A percentile compares a stretch with the other conserved stretches of the same genome.
Evolutionary conservation across 1,140 invertebrate species (phyloP).

Genomic region (Pseudachorutes palmiensis): DNA sequence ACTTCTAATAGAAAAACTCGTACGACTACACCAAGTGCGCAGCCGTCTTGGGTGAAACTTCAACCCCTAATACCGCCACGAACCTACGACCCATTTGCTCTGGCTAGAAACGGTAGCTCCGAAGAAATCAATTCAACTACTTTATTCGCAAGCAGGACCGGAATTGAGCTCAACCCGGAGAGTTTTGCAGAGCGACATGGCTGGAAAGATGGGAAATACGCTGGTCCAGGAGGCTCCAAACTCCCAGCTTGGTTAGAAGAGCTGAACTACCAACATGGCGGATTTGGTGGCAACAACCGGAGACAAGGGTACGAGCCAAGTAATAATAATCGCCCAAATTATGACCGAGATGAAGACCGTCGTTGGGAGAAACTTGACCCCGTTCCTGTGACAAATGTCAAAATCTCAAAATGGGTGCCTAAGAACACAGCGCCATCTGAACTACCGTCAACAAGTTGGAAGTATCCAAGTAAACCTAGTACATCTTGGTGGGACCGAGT

Average conservation of each 20-base stretch:
- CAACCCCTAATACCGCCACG: constrained; percentile 21
- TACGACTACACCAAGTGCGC: constrained; percentile 11
- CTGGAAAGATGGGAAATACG: constrained; percentile 17
- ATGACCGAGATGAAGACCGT: constrained; percentile 22
- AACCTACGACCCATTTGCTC: constrained; percentile 27
- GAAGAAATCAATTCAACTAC: not conserved
- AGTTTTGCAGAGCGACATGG: constrained; percentile 34
- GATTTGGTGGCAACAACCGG: not conserved
- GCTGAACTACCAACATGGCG: constrained; percentile 20
- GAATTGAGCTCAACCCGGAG: constrained; percentile 32
- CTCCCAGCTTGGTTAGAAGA: constrained; percentile 34
- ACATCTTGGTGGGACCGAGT: constrained; percentile 31
- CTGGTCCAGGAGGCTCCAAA: constrained; percentile 3
- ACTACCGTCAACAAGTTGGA: constrained; percentile 33
- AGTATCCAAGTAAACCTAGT: constrained; percentile 19
- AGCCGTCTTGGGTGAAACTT: constrained; percentile 32
- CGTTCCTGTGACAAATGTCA: constrained; percentile 32
- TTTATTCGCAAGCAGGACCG: constrained; percentile 28
- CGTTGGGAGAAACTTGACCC: constrained; percentile 38
- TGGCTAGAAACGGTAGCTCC: not conserved
- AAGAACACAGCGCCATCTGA: constrained; percentile 32
- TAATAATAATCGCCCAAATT: not conserved
- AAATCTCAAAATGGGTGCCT: constrained; percentile 38
- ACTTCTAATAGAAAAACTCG: not conserved
- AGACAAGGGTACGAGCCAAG: constrained; percentile 1